Base-by-base conservation (phyloP, 2,888 invertebrate genomes). In the Cheilosia impressa region DNA sequence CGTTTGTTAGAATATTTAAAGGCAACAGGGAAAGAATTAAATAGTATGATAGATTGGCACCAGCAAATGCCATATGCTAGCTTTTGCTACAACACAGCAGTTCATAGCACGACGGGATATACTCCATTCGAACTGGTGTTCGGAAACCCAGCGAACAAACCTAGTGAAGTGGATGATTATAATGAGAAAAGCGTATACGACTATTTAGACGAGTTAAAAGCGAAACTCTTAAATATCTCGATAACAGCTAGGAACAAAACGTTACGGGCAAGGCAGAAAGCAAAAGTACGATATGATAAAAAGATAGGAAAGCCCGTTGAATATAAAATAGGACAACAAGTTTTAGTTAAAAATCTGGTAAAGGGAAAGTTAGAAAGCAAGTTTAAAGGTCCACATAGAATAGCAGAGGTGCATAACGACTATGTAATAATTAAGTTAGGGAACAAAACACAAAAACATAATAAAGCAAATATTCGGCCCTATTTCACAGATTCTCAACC, bases 1-100 rank as follows among this genome's bases (percentile, higher is more conserved):
- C 53, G 52, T n/a, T 38, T 78, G 15, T 38, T 68, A 47, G 71
- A 78, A 73, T 73, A 72, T 66, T 10, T 80, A n/a, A 73, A 66
- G 19, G 31, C 60, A 5, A 80, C 66, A 38, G 66, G 60, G 41
- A 47, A 72, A 15, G 55, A 79, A 38, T 4, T 68, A 22, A 47
- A 45, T 58, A 65, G n/a, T 41, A 65, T 66, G 43, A n/a, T 43
- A 27, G 27, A 27, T 27, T 27, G 27, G 43, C 53, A 79, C 58
- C 17, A 63, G 17, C 41, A 22, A 72, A 79, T 72, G 71, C 62
- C 71, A 38, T 63, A 68, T 22, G 69, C 62, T 15, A 58, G 47
- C 17, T 69, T 77, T 43, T 71, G 71, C 22, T 71, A 62, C 45
- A 78, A 72, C 65, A 71, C 41, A 24, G 52, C 77, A 15, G 47